Evolutionary conservation across 2,888 invertebrate genomes (phyloP).

Genomic region (Megamerina dolium): DNA sequence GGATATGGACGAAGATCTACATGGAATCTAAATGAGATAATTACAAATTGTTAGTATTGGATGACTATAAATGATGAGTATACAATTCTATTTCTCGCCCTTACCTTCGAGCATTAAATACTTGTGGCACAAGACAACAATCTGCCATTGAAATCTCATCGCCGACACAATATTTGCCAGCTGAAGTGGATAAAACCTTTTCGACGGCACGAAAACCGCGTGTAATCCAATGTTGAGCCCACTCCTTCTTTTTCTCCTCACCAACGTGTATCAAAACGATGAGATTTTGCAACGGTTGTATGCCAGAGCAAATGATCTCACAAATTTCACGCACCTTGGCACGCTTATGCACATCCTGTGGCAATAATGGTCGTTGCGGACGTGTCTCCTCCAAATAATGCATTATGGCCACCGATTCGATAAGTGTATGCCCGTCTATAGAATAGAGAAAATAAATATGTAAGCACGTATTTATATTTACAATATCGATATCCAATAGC

Average conservation of each 20-base stretch:
- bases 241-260: constrained; percentile 83
- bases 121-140: constrained; percentile 91
- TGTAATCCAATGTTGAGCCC: constrained; percentile 90
- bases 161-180: constrained; percentile 89
- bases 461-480: not conserved
- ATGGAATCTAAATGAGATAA: constrained; percentile 62
- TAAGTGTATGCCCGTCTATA: constrained; percentile 64
- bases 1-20: constrained; percentile 88
- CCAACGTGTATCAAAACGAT: constrained; percentile 81
- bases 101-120: constrained; percentile 86
- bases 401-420: constrained; percentile 79
- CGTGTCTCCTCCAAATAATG: constrained; percentile 93
- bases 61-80: not conserved
- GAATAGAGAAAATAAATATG: not conserved
- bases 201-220: constrained; percentile 87
- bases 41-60: not conserved
- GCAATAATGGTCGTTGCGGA: constrained; percentile 78
- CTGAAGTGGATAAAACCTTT: constrained; percentile 71
- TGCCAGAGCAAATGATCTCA: constrained; percentile 88
- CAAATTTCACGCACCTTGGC: constrained; percentile 90
- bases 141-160: constrained; percentile 92
- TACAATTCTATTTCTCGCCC: not conserved
- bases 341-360: constrained; percentile 79
- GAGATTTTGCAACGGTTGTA: constrained; percentile 93
- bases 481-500: not conserved